Base-by-base conservation (phyloP, 2,888 invertebrate species). In the Trachelus tabidus region DNA sequence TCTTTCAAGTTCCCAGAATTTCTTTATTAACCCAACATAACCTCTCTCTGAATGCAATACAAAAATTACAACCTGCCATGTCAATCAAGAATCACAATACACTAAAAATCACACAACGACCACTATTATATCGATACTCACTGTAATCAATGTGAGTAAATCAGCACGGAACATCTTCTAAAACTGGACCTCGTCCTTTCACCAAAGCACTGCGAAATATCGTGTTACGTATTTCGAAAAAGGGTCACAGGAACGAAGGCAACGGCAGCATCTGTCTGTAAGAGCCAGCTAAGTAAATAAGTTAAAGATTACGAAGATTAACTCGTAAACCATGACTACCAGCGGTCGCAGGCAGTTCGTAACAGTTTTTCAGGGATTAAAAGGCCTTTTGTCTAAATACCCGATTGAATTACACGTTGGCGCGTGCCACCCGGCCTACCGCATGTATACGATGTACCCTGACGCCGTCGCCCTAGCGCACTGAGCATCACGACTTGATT, bases 361-460 rank as follows among this genome's bases (percentile, higher is more conserved):
- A 87, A 87, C 87, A 83, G 87, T 87, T 87, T 83, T 81, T 82
- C 78, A 73, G 68, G 81, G 82, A 83, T 84, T 83, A 84, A 82
- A 75, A 40, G 69, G 79, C 78, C 86, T 86, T 87, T 88, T 85
- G 86, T 86, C 87, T 85, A 88, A 90, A 88, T 88, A 89, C 84
- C 89, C 90, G 90, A 91, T 91, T 90, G 86, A 90, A 91, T 91
- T 91, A 90, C 91, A 87, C 77, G 80, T 77, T 78, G 89, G 87
- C 91, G 89, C 91, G 91, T 91, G 90, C 90, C 91, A 89, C 83
- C 87, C 89, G 86, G 84, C 86, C 83, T 79, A 77, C 71, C 31
- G 71, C 71, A 71, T 34, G 23, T 12, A 31, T 71, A 34, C 71
- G 71, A 34, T 9, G 34, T n/a, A 15, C 31, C 71, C 71, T 23